Percentiles rank a stretch among this genome's conserved stretches.
These are phyloP conservation scores for Amphiprion clarkii DNA, from an alignment of 2,797 vertebrate genomes.

Conservation along the genomic window DNA sequence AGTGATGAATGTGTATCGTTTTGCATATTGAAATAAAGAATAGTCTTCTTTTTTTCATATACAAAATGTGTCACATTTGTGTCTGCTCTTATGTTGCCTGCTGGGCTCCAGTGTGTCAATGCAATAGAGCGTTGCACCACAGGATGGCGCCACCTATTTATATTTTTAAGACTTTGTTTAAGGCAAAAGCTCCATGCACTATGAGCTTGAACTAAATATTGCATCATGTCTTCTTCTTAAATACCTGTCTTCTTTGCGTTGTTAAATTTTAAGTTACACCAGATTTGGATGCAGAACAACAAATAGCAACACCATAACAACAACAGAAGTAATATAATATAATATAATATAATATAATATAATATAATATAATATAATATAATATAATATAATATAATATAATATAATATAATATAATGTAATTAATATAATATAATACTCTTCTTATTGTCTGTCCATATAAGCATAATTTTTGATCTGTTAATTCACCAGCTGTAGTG, in stretches of 20 bases:
- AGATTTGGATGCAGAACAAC: too few species aligned
- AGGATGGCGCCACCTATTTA: constrained; percentile 60
- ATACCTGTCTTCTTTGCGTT: background rate
- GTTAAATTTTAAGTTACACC: too few species aligned
- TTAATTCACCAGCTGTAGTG: background rate
- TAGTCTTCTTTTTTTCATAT: constrained; percentile 45
- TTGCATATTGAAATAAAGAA: constrained; percentile 65
- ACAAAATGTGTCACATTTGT: background rate
- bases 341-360: too few species aligned
- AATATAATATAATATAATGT: too few species aligned
- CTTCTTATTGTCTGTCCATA: background rate
- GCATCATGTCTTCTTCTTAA: background rate
- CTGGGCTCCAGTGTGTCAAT: background rate
- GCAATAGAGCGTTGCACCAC: constrained; percentile 42
- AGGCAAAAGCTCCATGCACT: background rate
- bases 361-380: too few species aligned
- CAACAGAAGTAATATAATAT: background rate
- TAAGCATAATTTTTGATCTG: background rate
- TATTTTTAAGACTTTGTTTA: background rate
- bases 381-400: too few species aligned
- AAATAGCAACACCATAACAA: background rate
- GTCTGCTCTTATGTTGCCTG: background rate
- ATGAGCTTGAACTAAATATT: background rate
- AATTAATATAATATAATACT: too few species aligned
- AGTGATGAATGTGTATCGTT: constrained; percentile 51